Conservation (phyloP, 2,113 vertebrate species). For the Thunnus thynnus region DNA sequence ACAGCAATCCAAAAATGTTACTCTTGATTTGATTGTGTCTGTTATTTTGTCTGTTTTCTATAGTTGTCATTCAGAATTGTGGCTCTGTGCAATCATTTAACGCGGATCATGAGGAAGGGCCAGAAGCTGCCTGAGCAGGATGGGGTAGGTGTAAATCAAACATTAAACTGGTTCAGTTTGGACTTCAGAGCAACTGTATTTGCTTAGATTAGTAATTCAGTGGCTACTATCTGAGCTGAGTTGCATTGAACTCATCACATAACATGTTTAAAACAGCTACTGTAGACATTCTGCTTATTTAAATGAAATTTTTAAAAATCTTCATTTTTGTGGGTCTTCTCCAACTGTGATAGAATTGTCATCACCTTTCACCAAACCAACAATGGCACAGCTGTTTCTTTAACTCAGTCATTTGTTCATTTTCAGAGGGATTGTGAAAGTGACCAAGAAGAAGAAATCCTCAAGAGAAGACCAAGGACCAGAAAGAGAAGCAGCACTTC, state of each 20-base stretch:
- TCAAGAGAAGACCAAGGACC: slow-evolving; percentile 81
- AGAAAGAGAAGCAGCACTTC: slow-evolving; percentile 93
- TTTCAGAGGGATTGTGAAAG: slow-evolving; percentile 93
- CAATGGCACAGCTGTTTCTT: background rate
- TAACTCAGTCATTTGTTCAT: background rate
- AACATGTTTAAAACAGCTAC: too few relatives aligned
- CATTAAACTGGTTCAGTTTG: background rate
- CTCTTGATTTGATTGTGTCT: background rate
- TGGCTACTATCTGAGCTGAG: too few relatives aligned
- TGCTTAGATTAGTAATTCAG: too few relatives aligned
- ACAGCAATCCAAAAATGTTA: background rate
- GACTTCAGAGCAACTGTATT: background rate
- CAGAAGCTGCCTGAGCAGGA: slow-evolving; percentile 74
- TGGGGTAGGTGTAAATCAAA: slow-evolving; percentile 73
- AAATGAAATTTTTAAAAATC: too few relatives aligned
- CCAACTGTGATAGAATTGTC: background rate
- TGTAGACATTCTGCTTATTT: too few relatives aligned
- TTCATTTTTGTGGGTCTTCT: background rate
- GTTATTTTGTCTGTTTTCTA: slow-evolving; percentile 43
- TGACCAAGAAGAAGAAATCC: slow-evolving; percentile 89
- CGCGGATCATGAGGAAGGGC: slow-evolving; percentile 91
- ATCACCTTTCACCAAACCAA: background rate
- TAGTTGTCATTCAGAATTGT: slow-evolving; percentile 94
- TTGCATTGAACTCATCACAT: too few relatives aligned
- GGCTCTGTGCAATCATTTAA: slow-evolving; percentile 93